Base-by-base conservation (phyloP, 2,888 invertebrate genomes). In the Asteroscopus sphinx region DNA sequence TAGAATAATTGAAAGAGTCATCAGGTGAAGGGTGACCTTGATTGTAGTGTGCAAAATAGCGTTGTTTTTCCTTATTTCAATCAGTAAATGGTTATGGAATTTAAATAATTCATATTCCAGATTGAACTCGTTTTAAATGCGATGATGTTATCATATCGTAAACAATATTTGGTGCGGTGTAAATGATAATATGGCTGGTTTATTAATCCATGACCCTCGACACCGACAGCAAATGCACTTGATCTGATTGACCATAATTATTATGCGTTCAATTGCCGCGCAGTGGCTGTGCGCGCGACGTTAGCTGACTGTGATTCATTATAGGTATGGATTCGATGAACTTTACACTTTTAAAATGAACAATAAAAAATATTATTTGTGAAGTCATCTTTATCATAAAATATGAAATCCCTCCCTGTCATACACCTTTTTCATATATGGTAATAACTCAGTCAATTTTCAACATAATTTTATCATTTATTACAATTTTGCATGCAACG, bases 221-320 rank as follows among this genome's bases (percentile, higher is more conserved):
- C 79, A 65, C 48, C 76, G 69, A 66, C 79, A 65, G 76, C 64
- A 55, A 64, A 79, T 81, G 87, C 89, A 90, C 91, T 92, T 92
- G 92, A 92, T 89, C 91, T 89, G 87, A 91, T 91, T 91, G 91
- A 85, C 86, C 88, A 88, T 89, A n/a, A n/a, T n/a, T n/a, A 87
- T 86, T 79, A 80, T 78, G 79, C 69, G 77, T 74, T 82, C 87
- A 87, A 87, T 86, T 86, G 81, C 76, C 63, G 76, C 73, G 59
- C 59, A 67, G 58, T 60, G 68, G 64, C 56, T 65, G 73, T 71
- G 75, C 77, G 64, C 28, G 69, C 66, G 72, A 70, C 65, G 54
- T 56, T 12, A 54, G 52, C 73, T 25, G 73, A 51, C 73, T 25
- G 73, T 83, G 83, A 86, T 82, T 87, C 86, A 84, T 74, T 59